A percentile compares a stretch with the other conserved stretches of the same genome.
These are phyloP conservation scores for Schrankia costaestrigalis DNA, from an alignment of 2,888 invertebrate genomes.

Conservation along the genomic window DNA sequence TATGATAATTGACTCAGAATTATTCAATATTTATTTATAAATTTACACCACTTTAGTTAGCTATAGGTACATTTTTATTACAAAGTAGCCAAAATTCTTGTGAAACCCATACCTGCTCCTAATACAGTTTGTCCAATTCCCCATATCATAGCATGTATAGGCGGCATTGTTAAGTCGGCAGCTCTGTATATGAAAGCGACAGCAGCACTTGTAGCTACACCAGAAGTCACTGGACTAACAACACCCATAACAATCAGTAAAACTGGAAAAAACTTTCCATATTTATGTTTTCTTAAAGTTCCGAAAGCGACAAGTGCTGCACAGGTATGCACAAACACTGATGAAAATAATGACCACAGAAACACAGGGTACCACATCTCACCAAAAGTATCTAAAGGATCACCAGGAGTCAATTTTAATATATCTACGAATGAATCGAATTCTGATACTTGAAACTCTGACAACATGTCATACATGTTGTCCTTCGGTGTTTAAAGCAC, in stretches of 20 bases:
- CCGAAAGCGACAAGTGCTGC: constrained; percentile 95
- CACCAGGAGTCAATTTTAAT: constrained; percentile 83
- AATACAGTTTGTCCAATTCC: constrained; percentile 96
- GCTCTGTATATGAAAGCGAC: constrained; percentile 96
- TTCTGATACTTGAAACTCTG: constrained; percentile 79
- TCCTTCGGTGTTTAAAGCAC: constrained; percentile 52
- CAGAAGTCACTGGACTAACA: constrained; percentile 92
- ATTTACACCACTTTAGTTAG: no score
- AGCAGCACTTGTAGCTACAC: constrained; percentile 93
- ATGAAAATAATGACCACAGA: constrained; percentile 96
- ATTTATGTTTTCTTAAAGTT: constrained; percentile 95
- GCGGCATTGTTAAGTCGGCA: constrained; percentile 93
- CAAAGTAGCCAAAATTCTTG: constrained; percentile 94
- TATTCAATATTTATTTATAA: no score
- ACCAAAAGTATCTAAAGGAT: constrained; percentile 86
- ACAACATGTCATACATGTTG: constrained; percentile 82
- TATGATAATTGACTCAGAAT: constrained; percentile 52
- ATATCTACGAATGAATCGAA: constrained; percentile 86
- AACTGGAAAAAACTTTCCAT: constrained; percentile 96
- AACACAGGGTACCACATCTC: constrained; percentile 99
- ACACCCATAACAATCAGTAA: constrained; percentile 94
- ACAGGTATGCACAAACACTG: constrained; percentile 94
- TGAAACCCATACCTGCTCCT: constrained; percentile 94
- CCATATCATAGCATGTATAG: constrained; percentile 95
- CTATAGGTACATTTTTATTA: constrained; percentile 70